Evolutionary conservation across 2,113 vertebrate species (phyloP), one percentile per base, ranked within the genome.

Genomic region (Melanerpes aurifrons): DNA sequence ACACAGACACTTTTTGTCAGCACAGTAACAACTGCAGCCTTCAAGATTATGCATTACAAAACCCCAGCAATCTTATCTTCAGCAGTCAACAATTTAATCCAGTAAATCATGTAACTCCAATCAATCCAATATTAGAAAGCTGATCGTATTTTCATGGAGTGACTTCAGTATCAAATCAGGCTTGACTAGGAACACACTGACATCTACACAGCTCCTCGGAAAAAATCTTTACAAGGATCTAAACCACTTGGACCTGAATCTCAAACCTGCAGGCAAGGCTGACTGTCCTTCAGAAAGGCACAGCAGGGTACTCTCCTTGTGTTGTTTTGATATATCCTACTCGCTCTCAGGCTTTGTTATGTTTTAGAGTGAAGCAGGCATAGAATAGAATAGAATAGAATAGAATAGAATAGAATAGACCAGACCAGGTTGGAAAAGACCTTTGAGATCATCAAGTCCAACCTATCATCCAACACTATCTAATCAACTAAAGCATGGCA

Each of bases 321-420:
- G 80, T 15, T 69, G 86, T 93, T 97, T 74, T 95, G 89, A 96
- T 96, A 97, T 61, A 85, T 61, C 67, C 73, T 76, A 63, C 68
- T 90, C 86, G 75, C 89, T 95, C 86, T 96, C 70, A 84, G 92
- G 90, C 89, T 93, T 86, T 96, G 83, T 82, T 94, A 92, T 20
- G 72, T 94, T 97, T 93, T 83, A 84, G 96, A 94, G 97, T 89
- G 90, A 97, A 96, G 88, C 86, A 94, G 78, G 83, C 89, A 96
- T 96, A 96, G 35, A 37, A 37, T 37, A 37, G 35, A 37, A 37
- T 37, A 37, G 35, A 37, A 37, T 37, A 37, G 35, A 37, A 37
- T 37, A 37, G 35, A 37, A 37, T 37, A 37, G 35, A 37, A 37
- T 37, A 37, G 35, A 37, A 37, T 37, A 37, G 35, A 37, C 7